These are phyloP conservation scores for Caenorhabditis plicata DNA, from an alignment of 2,888 invertebrate species.

Conservation along the genomic window DNA sequence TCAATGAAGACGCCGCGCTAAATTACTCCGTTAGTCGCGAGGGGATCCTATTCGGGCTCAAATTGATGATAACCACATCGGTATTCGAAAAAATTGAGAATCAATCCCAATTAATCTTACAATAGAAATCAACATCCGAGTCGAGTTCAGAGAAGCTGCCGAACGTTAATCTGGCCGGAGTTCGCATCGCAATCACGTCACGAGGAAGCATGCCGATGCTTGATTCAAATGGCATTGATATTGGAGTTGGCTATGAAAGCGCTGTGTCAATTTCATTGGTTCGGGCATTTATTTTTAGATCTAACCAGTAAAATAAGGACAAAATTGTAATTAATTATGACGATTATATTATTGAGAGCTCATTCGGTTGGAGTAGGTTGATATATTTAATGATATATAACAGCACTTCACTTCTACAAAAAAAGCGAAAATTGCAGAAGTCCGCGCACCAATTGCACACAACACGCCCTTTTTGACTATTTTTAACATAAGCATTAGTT, in stretches of 20 bases:
- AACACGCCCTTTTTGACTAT: too few species aligned
- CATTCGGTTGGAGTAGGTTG: too few species aligned
- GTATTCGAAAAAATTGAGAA: constrained; percentile 13
- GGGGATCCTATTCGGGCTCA: constrained; percentile 44
- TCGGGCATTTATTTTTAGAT: not conserved
- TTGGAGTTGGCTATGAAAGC: constrained; percentile 43
- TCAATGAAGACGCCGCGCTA: constrained; percentile 30
- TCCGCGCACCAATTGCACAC: too few species aligned
- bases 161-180: constrained; percentile 32
- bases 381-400: too few species aligned
- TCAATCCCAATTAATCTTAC: too few species aligned
- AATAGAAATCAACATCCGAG: constrained; percentile 28
- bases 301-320: too few species aligned
- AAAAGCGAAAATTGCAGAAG: too few species aligned
- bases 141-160: constrained; percentile 33
- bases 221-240: constrained; percentile 38
- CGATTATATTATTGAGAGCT: too few species aligned
- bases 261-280: constrained; percentile 39
- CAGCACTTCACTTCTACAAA: too few species aligned
- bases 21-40: constrained; percentile 36
- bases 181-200: constrained; percentile 23
- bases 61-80: constrained; percentile 35
- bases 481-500: too few species aligned
- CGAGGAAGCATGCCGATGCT: constrained; percentile 23
- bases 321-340: too few species aligned